phyloP scores from a whole-genome alignment of 1,140 invertebrate species.

The Scylla paramamosain region DNA sequence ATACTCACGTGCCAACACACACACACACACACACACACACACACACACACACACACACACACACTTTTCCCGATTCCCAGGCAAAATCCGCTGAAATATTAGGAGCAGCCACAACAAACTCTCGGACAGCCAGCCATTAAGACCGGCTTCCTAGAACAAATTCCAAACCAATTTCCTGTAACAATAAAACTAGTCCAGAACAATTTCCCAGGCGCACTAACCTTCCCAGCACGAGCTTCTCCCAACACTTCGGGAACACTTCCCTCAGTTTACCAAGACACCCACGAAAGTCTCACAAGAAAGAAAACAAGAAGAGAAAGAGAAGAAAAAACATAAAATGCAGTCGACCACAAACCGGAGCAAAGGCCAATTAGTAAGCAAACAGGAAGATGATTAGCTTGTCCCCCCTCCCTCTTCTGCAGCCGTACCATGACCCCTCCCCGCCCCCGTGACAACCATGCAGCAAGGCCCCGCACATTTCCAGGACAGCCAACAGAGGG shows the following conservation, averaged over 20 bases:
- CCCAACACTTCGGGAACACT: neutral
- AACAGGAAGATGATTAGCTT: neutral
- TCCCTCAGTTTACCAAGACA: no score
- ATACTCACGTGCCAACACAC: neutral
- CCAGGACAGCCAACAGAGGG: constrained; percentile 36
- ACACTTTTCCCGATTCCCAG: neutral
- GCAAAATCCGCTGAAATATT: neutral
- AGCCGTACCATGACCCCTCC: neutral
- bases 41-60: neutral
- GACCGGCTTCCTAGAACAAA: neutral
- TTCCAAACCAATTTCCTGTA: neutral
- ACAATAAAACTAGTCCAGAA: neutral
- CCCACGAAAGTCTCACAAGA: no score
- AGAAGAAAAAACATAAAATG: no score
- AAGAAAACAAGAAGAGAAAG: no score
- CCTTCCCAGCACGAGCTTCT: neutral
- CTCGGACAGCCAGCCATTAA: neutral
- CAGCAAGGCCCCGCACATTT: constrained; percentile 14
- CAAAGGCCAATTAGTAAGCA: neutral
- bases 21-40: neutral
- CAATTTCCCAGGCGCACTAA: neutral
- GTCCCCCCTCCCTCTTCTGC: neutral
- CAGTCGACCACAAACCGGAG: no score
- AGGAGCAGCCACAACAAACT: neutral
- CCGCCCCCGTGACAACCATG: neutral